These are phyloP conservation scores for Amorpha juglandis DNA, from an alignment of 2,888 invertebrate species.

Conservation along the genomic window DNA sequence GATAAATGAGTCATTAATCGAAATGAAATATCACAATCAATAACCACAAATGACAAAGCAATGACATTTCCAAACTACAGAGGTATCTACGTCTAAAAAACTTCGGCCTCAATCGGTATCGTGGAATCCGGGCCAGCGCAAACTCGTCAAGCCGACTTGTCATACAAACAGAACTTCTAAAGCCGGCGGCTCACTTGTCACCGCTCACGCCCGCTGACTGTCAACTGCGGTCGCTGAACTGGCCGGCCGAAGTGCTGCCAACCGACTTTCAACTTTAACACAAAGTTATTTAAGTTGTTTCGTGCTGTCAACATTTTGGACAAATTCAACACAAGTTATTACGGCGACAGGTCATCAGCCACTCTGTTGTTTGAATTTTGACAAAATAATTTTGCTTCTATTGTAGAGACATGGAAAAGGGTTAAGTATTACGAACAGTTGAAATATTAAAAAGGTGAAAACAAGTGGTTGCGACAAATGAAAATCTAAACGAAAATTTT, in stretches of 20 bases:
- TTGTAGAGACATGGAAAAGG: not conserved
- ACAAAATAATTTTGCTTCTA: constrained; percentile 44
- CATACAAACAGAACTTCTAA: constrained; percentile 35
- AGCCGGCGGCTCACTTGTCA: constrained; percentile 43
- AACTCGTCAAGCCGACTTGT: constrained; percentile 36
- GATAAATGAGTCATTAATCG: not conserved
- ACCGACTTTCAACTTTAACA: constrained; percentile 11
- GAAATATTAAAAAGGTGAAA: not conserved
- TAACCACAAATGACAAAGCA: constrained; percentile 1
- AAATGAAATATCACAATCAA: not conserved
- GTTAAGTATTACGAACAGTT: not conserved
- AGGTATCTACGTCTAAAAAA: constrained; percentile 1
- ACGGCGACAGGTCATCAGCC: constrained; percentile 38
- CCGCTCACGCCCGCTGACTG: constrained; percentile 30
- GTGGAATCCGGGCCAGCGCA: constrained; percentile 2
- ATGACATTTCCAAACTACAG: constrained; percentile 1
- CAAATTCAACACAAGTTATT: constrained; percentile 39
- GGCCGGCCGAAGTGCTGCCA: not conserved
- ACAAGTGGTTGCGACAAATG: not conserved
- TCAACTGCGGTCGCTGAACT: constrained; percentile 28
- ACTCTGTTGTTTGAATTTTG: constrained; percentile 31
- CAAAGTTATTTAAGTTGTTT: not conserved
- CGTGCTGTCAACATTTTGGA: not conserved
- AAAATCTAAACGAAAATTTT: not conserved
- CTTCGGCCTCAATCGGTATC: constrained; percentile 11